phyloP scores from a whole-genome alignment of 2,888 invertebrate genomes.

The Lampropteryx suffumata region DNA sequence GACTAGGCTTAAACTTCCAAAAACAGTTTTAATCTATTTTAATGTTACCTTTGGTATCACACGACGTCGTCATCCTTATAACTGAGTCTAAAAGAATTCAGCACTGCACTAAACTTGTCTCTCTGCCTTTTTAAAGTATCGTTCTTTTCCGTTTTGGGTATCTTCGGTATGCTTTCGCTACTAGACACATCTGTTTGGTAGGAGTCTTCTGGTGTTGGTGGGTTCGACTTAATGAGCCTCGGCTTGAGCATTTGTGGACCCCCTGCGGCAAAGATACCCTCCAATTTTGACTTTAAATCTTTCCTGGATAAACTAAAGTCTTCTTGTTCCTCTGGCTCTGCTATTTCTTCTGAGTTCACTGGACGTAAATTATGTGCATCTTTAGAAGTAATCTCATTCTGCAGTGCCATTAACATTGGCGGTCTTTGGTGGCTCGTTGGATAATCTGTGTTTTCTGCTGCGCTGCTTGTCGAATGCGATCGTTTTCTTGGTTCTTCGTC shows the following conservation, averaged over 20 bases:
- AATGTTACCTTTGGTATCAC: conserved; percentile 31
- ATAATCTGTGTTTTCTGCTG: conserved; percentile 49
- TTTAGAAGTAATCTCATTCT: conserved; percentile 62
- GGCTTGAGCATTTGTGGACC: conserved; percentile 62
- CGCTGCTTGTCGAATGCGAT: conserved; percentile 68
- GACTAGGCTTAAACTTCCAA: conserved; percentile 53
- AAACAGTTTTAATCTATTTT: conserved; percentile 15
- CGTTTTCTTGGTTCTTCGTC: conserved; percentile 58
- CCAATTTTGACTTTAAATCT: conserved; percentile 71
- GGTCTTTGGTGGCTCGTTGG: conserved; percentile 42
- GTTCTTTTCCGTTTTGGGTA: conserved; percentile 69
- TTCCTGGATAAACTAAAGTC: conserved; percentile 59
- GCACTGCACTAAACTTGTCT: conserved; percentile 68
- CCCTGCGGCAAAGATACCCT: conserved; percentile 65
- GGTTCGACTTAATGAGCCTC: conserved; percentile 63
- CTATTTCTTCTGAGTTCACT: conserved; percentile 45
- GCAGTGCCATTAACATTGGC: conserved; percentile 58
- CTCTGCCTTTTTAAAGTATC: conserved; percentile 74
- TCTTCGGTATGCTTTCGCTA: conserved; percentile 60
- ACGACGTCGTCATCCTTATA: conserved; percentile 66
- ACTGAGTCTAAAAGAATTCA: conserved; percentile 71
- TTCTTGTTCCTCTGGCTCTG: conserved; percentile 41
- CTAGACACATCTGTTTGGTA: conserved; percentile 62
- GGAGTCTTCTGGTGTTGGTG: conserved; percentile 66
- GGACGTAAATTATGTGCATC: conserved; percentile 56